phyloP scores from a whole-genome alignment of 35 echinoderm and acorn worm species.

The Strongylocentrotus purpuratus region DNA sequence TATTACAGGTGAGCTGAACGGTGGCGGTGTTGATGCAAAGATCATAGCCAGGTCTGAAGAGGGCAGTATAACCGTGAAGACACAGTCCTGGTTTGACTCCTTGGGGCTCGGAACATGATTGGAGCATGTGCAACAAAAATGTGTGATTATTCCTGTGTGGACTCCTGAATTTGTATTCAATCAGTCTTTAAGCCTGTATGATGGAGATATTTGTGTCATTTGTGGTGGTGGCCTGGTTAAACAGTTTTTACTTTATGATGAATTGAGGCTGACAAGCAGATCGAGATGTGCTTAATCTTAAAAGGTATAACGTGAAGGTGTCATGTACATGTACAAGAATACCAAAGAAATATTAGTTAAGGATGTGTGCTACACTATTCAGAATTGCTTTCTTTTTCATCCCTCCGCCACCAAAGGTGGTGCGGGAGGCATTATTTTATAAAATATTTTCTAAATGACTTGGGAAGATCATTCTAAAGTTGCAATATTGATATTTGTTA shows the following conservation, averaged over 20 bases:
- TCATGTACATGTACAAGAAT: too few species aligned
- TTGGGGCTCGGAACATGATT: slow-evolving; percentile 52
- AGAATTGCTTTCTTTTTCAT: too few species aligned
- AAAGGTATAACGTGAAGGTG: too few species aligned
- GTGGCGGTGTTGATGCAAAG: neutral
- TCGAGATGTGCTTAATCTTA: too few species aligned
- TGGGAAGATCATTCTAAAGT: too few species aligned
- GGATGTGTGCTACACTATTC: too few species aligned
- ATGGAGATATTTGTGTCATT: neutral
- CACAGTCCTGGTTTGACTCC: slow-evolving; percentile 82
- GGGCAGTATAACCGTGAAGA: slow-evolving; percentile 67
- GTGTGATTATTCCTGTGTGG: too few species aligned
- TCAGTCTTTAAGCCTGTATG: neutral
- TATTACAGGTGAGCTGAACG: slow-evolving; percentile 56
- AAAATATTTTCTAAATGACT: too few species aligned
- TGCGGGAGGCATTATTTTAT: too few species aligned
- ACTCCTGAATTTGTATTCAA: neutral
- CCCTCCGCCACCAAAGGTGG: too few species aligned
- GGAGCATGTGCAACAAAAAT: neutral
- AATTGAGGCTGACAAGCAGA: neutral
- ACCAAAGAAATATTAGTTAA: too few species aligned
- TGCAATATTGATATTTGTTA: too few species aligned
- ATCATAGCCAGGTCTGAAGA: slow-evolving; percentile 55
- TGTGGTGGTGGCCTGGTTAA: neutral
- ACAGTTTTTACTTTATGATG: neutral